Evolutionary conservation across 2,797 vertebrate species (phyloP), one percentile per base, ranked within the genome.

Genomic region (Alauda arvensis): DNA sequence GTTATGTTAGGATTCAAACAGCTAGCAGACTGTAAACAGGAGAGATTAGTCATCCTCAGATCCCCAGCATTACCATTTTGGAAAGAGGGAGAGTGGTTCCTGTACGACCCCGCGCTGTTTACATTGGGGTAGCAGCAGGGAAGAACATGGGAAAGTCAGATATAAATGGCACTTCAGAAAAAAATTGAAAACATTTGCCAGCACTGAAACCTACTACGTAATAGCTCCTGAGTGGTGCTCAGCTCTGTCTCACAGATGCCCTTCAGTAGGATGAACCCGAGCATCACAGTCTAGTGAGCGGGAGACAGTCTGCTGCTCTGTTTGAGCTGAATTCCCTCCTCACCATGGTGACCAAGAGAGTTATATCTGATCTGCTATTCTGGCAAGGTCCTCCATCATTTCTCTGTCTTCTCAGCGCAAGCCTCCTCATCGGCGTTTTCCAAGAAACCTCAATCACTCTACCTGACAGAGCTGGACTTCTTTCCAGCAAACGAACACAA

Each of bases 21-120:
- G 88, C 76, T 88, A 93, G 89, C 89, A 93, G 85, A 88, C 92
- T 94, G 88, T 86, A 93, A 94, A 89, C 89, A 92, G 88, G 86
- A 93, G 86, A 91, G 86, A 88, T 93, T 86, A 94, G 81, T 93
- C 92, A 94, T 92, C 81, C 88, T 62, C 78, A 62, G 76, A 93
- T 91, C 92, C 59, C 66, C 77, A 86, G 87, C 76, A 90, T 62
- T 65, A 74, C 70, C 84, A 59, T 75, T 92, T 83, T 91, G 88
- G 88, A 88, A 77, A 84, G 66, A 83, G 71, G 72, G 77, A 94
- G 83, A 89, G 81, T 63, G 72, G 78, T 76, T 93, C 83, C 80
- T 67, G 40, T 29, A 71, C 3, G 46, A 89, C 72, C 68, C 79
- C 8, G 0, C 25, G 7, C 52, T 93, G 83, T 92, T 94, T 92